Conservation (phyloP, 2,113 vertebrate genomes). For the Hippocampus guttulatus region DNA sequence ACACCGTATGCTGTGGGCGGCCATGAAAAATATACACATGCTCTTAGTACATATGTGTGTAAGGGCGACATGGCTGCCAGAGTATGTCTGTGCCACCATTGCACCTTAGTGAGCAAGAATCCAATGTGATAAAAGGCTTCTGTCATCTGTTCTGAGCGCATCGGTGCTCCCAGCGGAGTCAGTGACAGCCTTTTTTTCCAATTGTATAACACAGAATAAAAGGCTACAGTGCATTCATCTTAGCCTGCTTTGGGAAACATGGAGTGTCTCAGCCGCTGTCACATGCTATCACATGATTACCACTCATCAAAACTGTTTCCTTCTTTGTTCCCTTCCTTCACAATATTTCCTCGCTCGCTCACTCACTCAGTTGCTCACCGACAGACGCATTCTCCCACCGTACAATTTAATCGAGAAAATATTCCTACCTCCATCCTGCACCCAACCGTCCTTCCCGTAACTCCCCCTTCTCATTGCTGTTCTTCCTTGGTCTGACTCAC, state of each 20-base stretch:
- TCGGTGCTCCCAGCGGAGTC: conserved; percentile 61
- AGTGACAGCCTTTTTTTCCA: conserved; percentile 64
- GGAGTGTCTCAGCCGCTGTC: conserved; percentile 26
- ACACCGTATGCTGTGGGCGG: conserved; percentile 5
- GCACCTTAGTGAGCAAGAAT: conserved; percentile 45
- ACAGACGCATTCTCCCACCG: not conserved
- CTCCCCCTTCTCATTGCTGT: too few species aligned
- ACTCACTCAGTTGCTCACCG: not conserved
- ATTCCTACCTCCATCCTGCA: not conserved
- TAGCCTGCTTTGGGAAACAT: conserved; percentile 57
- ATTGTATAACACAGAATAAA: conserved; percentile 67
- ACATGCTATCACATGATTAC: conserved; percentile 33
- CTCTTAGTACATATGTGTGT: not conserved
- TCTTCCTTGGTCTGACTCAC: too few species aligned
- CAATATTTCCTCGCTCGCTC: not conserved
- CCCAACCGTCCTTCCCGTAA: too few species aligned
- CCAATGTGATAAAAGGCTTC: conserved; percentile 70
- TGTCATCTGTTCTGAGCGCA: conserved; percentile 66
- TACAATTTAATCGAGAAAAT: not conserved
- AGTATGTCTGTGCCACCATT: conserved; percentile 43
- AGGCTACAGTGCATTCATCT: conserved; percentile 69
- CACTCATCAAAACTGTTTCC: conserved; percentile 17
- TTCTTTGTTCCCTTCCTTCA: not conserved
- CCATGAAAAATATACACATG: not conserved
- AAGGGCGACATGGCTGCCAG: conserved; percentile 8